phyloP scores from a whole-genome alignment of 2,113 vertebrate genomes.

The Dromaius novaehollandiae region DNA sequence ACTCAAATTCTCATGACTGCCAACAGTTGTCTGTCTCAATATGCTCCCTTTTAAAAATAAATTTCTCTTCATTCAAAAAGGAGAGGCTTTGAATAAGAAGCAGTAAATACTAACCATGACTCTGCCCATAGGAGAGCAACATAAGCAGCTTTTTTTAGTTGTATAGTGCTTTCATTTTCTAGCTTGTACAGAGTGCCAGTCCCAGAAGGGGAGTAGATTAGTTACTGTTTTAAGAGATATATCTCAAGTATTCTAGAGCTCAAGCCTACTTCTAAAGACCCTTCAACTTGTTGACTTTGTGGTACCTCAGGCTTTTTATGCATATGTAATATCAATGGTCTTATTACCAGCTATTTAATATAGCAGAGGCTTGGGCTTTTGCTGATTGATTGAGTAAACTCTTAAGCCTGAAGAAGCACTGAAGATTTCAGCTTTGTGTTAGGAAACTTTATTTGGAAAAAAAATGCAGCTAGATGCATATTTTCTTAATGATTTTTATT shows the following conservation, averaged over 20 bases:
- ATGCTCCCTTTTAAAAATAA: neutral
- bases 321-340: neutral
- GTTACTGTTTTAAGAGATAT: neutral
- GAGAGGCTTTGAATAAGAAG: neutral
- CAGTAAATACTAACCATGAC: neutral
- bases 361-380: neutral
- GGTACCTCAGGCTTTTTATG: neutral
- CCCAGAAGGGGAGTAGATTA: neutral
- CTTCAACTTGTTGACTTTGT: too few species aligned
- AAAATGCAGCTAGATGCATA: neutral
- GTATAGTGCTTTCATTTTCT: neutral
- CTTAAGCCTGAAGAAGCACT: neutral
- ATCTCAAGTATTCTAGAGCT: neutral
- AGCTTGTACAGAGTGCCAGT: neutral
- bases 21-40: neutral
- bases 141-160: neutral
- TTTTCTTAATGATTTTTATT: neutral
- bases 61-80: neutral
- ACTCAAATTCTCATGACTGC: neutral
- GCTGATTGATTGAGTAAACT: neutral
- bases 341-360: neutral
- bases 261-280: neutral
- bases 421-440: neutral
- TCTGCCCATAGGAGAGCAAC: too few species aligned
- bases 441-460: neutral